Evolutionary conservation across 2,113 vertebrate species (phyloP), one percentile per base, ranked within the genome.

Genomic region (Bombycilla garrulus): DNA sequence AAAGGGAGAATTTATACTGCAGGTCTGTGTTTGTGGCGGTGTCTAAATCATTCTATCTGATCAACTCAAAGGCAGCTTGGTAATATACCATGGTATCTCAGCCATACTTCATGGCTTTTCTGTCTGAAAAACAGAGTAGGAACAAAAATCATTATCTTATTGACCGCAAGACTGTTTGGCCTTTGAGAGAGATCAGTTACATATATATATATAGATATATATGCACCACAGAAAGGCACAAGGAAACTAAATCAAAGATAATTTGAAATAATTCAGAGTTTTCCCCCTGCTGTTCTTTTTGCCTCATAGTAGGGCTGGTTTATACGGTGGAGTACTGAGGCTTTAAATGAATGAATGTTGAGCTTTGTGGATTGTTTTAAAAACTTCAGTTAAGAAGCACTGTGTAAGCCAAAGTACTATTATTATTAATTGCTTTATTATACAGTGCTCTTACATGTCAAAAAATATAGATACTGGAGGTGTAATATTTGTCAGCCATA

Each of bases 271-370:
- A 81, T 51, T 56, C 71, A 23, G 18, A 89, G 54, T 71, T 88
- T 91, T 79, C 5, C 9, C 19, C 12, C 10, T 20, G 9, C 16
- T 56, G 7, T 15, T 66, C 18, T 78, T 74, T 57, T 62, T 29
- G 9, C 14, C 5, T 72, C 23, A 33, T 40, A 61, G 61, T 61
- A 72, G 42, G 31, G 4, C n/a, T 78, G 22, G 20, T 24, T 92
- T 86, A 60, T 40, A 40, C 7, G 2, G 2, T 42, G n/a, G n/a
- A 74, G 28, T 64, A 81, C 18, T 1, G 1, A 91, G 21, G 40
- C 12, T 91, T 93, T 84, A 86, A 83, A 93, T 92, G 44, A n/a
- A n/a, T 67, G 40, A 73, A 94, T 66, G 9, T 91, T 60, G 74
- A 81, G 33, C 56, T 91, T 93, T 56, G 25, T 54, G 24, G n/a